Evolutionary conservation across 2,888 invertebrate genomes (phyloP).

Genomic region (Deilephila elpenor): DNA sequence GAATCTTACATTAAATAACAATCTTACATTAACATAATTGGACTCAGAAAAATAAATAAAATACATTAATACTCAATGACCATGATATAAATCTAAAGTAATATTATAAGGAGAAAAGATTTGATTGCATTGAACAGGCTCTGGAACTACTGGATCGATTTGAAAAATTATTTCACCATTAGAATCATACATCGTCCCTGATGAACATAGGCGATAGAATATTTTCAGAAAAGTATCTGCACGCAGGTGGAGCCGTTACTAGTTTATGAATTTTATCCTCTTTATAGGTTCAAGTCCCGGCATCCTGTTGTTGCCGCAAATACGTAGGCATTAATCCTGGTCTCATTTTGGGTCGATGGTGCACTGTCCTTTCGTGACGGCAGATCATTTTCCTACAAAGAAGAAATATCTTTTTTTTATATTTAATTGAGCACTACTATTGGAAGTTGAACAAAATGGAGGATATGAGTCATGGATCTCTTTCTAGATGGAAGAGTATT

Average conservation of each 20-base stretch:
- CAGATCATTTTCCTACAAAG: slow-evolving; percentile 53
- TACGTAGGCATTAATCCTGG: slow-evolving; percentile 47
- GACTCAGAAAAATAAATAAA: not conserved
- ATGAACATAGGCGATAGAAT: no score
- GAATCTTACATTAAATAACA: no score
- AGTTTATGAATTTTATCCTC: not conserved
- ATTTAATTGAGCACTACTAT: no score
- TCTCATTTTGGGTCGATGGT: slow-evolving; percentile 52
- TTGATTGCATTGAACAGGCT: no score
- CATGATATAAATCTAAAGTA: not conserved
- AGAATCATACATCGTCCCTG: no score
- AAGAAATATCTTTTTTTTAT: not conserved
- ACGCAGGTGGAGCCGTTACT: not conserved
- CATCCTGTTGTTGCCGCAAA: slow-evolving; percentile 37
- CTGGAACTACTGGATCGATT: no score
- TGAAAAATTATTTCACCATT: no score
- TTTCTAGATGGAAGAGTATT: no score
- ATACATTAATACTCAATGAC: not conserved
- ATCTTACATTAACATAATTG: not conserved
- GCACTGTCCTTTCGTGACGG: slow-evolving; percentile 52
- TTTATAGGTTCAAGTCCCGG: not conserved
- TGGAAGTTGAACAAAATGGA: no score
- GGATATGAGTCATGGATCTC: no score
- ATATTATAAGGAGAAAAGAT: no score
- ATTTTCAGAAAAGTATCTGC: no score